Base-by-base conservation (phyloP, 2,797 vertebrate genomes). In the Lophius americanus region DNA sequence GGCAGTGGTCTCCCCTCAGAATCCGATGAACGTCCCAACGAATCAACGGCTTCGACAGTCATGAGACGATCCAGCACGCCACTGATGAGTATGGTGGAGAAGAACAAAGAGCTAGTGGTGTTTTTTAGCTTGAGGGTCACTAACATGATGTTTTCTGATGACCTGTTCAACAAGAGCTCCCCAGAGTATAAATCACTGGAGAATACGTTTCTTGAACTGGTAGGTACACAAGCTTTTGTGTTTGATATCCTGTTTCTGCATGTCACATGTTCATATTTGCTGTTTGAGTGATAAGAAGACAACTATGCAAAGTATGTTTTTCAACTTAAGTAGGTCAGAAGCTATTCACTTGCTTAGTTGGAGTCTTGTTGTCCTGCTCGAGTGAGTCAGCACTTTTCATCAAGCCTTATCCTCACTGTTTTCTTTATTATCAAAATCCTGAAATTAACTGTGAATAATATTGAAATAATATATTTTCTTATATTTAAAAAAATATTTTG, bases 41-140 rank as follows among this genome's bases (percentile, higher is more conserved):
- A 89, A 41, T 90, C 91, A 51, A 94, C 94, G 0, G 88, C 91
- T 0, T 74, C 50, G 1, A 93, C 95, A 0, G 75, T 82, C 1
- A 68, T 92, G 68, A 92, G 92, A 68, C 93, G 93, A 9, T 73
- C 93, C 33, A 95, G 91, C n/a, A 95, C 94, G 51, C 94, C 93
- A 56, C 79, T 94, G 63, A 88, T 93, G 88, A 89, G 92, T 4
- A 81, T 91, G 0, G 77, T 91, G 35, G 72, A 92, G 76, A 91
- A 82, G 72, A 93, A 90, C 87, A 95, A 92, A 82, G 98, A 98
- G 61, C 86, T 98, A 9, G 95, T 98, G 67, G 96, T 99, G 64
- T 97, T 99, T 92, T 98, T 99, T 94, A 98, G 97, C 81, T 92
- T 99, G 79, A 92, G 94, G 56, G 95, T 99, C 11, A 96, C 97